phyloP scores from a whole-genome alignment of 2,113 vertebrate species.

The Tyrannus savana region DNA sequence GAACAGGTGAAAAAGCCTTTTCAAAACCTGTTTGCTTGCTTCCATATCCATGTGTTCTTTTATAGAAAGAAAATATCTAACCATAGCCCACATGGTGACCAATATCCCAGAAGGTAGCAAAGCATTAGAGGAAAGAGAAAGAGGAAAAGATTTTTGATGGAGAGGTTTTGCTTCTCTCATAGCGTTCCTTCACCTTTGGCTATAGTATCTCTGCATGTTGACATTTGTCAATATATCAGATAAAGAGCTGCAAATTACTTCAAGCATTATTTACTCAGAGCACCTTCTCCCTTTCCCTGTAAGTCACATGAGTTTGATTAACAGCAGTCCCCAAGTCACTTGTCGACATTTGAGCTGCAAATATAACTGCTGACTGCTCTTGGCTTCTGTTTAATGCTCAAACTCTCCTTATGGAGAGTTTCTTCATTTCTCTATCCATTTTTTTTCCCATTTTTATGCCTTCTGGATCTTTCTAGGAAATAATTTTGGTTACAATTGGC shows the following conservation, averaged over 20 bases:
- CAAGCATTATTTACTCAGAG: constrained; percentile 4
- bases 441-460: background rate
- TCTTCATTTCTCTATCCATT: background rate
- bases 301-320: background rate
- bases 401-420: background rate
- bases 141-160: background rate
- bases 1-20: background rate
- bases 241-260: constrained; percentile 13
- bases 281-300: background rate
- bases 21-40: background rate
- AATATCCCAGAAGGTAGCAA: background rate
- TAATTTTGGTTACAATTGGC: background rate
- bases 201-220: background rate
- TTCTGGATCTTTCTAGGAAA: background rate
- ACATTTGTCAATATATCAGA: background rate
- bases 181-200: background rate
- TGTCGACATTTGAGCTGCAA: background rate
- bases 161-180: background rate
- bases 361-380: background rate
- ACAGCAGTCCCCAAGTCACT: background rate
- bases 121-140: background rate
- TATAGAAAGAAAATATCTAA: background rate
- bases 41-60: background rate
- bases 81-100: background rate
- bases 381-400: background rate